Evolutionary conservation across 2,797 vertebrate species (phyloP).

Genomic region (Peromyscus eremicus): DNA sequence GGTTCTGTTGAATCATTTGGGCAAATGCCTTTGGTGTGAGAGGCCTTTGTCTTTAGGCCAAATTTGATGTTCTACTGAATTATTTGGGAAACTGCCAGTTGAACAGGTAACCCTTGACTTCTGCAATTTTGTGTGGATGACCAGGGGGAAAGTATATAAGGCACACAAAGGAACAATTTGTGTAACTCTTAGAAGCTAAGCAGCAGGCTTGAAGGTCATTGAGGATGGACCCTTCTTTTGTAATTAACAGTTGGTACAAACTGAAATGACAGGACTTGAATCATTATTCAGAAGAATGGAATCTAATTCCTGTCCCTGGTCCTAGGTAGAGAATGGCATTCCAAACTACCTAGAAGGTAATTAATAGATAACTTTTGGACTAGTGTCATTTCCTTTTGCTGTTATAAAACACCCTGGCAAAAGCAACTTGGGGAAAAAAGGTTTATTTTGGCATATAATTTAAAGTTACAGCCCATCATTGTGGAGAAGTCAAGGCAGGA

Average conservation of each 20-base stretch:
- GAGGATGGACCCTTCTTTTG: not conserved
- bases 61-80: not conserved
- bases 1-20: not conserved
- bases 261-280: not conserved
- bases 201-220: not conserved
- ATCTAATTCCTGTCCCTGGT: not conserved
- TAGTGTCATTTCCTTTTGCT: not conserved
- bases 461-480: not conserved
- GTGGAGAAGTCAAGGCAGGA: not conserved
- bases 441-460: not conserved
- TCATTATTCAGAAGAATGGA: not conserved
- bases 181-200: not conserved
- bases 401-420: not conserved
- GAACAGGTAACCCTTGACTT: not conserved
- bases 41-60: not conserved
- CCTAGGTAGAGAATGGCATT: not conserved
- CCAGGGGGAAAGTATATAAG: not conserved
- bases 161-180: not conserved
- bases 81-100: not conserved
- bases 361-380: not conserved
- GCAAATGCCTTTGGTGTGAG: not conserved
- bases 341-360: not conserved
- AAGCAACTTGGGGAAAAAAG: not conserved
- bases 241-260: not conserved
- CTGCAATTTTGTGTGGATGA: not conserved